Percentiles rank a stretch among this genome's conserved stretches.
Conservation (phyloP, 2,113 vertebrate species). For the Labeo catla region DNA sequence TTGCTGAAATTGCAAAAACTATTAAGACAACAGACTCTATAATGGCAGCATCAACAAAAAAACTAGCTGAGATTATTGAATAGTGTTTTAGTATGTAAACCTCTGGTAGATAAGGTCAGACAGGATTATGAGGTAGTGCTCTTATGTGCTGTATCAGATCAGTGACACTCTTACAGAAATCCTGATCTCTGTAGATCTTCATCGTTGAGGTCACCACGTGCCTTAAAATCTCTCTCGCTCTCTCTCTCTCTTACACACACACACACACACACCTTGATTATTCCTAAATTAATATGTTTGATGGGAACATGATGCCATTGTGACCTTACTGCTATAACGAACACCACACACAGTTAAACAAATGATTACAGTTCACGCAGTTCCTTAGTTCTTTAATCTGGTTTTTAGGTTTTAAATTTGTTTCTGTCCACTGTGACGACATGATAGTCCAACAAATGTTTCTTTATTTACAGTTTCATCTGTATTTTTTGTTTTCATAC, state of each 20-base stretch:
- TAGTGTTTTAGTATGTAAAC: neutral
- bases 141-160: slow-evolving; percentile 36
- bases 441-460: neutral
- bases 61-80: neutral
- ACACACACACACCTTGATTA: neutral
- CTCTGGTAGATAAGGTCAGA: neutral
- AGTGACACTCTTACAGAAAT: slow-evolving; percentile 21
- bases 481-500: neutral
- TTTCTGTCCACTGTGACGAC: neutral
- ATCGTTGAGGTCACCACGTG: slow-evolving; percentile 14
- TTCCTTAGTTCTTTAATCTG: neutral
- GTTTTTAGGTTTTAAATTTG: neutral
- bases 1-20: neutral
- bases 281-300: neutral
- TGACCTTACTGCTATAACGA: neutral
- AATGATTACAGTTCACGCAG: neutral
- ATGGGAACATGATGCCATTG: neutral
- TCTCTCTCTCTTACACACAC: neutral
- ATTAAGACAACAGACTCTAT: neutral
- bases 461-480: neutral
- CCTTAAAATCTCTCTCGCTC: neutral
- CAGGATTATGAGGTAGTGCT: neutral
- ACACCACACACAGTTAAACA: neutral
- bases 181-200: slow-evolving; percentile 28
- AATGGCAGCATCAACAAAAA: neutral